Evolutionary conservation across 1,140 invertebrate species (phyloP).

Genomic region (Palaemon carinicauda): DNA sequence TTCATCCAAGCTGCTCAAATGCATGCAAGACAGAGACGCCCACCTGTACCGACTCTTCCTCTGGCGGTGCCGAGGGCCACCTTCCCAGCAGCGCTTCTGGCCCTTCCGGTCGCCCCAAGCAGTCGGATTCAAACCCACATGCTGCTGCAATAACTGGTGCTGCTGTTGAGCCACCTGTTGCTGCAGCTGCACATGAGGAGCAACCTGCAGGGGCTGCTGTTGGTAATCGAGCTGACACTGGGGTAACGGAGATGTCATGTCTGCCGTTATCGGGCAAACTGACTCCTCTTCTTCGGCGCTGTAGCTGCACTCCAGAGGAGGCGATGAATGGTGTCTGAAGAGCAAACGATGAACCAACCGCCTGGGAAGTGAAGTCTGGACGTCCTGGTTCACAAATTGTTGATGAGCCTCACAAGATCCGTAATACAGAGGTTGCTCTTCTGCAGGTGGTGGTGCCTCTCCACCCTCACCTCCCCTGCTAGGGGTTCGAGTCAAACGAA

Average conservation of each 20-base stretch:
- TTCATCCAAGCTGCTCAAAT: slow-evolving; percentile 39
- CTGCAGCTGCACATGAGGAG: neutral
- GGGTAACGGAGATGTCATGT: neutral
- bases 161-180: slow-evolving; percentile 6
- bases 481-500: slow-evolving; percentile 17
- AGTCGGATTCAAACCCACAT: slow-evolving; percentile 23
- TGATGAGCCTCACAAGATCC: neutral
- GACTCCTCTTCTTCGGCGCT: neutral
- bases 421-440: slow-evolving; percentile 37
- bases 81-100: neutral
- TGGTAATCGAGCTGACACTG: neutral
- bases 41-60: slow-evolving; percentile 57
- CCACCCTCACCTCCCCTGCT: neutral
- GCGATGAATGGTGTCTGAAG: neutral
- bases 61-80: slow-evolving; percentile 5
- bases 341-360: slow-evolving; percentile 24
- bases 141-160: neutral
- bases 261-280: too few species aligned
- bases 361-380: neutral
- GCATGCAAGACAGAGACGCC: slow-evolving; percentile 52
- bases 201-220: neutral
- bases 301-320: neutral
- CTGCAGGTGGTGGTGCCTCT: slow-evolving; percentile 1
- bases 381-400: neutral
- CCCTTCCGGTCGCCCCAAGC: slow-evolving; percentile 23